phyloP scores from a whole-genome alignment of 2,888 invertebrate genomes.

The Plebejus melissa region DNA sequence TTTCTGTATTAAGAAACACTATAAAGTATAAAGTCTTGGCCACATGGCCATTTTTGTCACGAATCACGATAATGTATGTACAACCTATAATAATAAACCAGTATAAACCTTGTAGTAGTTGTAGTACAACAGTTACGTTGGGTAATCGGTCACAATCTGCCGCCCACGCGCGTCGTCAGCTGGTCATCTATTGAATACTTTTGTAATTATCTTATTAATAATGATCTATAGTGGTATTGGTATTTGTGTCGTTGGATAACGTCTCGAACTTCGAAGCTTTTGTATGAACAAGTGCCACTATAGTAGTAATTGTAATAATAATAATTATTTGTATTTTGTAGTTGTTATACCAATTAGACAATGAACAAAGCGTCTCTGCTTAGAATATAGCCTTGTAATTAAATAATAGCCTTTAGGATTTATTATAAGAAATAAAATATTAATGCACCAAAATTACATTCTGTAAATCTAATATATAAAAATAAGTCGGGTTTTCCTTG shows the following conservation, averaged over 20 bases:
- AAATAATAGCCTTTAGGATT: too few relatives aligned
- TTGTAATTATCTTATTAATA: slow-evolving; percentile 27
- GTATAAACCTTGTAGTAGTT: slow-evolving; percentile 46
- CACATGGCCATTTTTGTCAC: too few relatives aligned
- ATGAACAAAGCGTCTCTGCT: too few relatives aligned
- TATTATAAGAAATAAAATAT: too few relatives aligned
- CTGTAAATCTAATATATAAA: too few relatives aligned
- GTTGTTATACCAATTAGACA: too few relatives aligned
- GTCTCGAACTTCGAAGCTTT: slow-evolving; percentile 35
- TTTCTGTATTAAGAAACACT: too few relatives aligned
- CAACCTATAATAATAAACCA: slow-evolving; percentile 33
- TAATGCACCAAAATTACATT: too few relatives aligned
- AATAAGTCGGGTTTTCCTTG: too few relatives aligned
- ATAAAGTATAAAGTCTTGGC: too few relatives aligned
- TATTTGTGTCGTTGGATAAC: slow-evolving; percentile 10
- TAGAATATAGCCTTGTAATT: too few relatives aligned
- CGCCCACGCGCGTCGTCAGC: slow-evolving; percentile 54
- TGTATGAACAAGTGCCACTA: not conserved
- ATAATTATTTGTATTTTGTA: too few relatives aligned
- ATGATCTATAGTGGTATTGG: slow-evolving; percentile 26
- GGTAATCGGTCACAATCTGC: slow-evolving; percentile 72
- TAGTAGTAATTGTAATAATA: not conserved
- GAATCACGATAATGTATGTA: not conserved
- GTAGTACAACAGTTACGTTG: slow-evolving; percentile 65
- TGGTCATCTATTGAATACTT: slow-evolving; percentile 30